Conservation (phyloP, 2,888 invertebrate species). For the Tenthredo scrophulariae region DNA sequence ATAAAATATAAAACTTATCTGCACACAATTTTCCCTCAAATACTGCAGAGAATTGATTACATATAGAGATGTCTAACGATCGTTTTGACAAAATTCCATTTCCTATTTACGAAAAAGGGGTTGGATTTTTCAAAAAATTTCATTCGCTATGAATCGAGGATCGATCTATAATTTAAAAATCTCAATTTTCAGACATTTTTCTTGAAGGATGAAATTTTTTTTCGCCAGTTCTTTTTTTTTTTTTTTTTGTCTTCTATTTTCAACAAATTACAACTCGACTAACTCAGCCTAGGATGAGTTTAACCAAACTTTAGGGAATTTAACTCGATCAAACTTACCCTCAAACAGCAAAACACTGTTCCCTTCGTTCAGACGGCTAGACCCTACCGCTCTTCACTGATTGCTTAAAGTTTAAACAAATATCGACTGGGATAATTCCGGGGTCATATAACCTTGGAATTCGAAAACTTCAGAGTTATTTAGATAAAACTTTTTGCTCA, state of each 20-base stretch:
- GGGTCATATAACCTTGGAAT: background rate
- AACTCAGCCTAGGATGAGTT: background rate
- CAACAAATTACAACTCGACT: background rate
- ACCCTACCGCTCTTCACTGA: background rate
- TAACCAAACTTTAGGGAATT: background rate
- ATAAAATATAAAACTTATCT: background rate
- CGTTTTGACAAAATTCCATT: too few relatives aligned
- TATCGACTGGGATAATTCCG: background rate
- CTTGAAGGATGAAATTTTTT: background rate
- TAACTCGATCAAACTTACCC: background rate
- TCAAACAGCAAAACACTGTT: background rate
- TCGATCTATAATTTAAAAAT: background rate
- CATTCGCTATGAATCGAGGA: background rate
- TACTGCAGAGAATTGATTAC: background rate
- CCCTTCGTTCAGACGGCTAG: background rate
- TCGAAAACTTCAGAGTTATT: background rate
- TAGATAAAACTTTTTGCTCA: background rate
- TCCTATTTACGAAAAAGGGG: too few relatives aligned
- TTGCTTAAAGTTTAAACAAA: slow-evolving; percentile 14
- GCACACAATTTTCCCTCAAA: background rate
- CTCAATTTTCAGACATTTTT: background rate
- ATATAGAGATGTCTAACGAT: too few relatives aligned
- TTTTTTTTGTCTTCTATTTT: background rate
- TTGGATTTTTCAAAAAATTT: too few relatives aligned
- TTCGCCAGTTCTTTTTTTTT: background rate